phyloP scores from a whole-genome alignment of 1,140 invertebrate genomes.

The Musca vetustissima region DNA sequence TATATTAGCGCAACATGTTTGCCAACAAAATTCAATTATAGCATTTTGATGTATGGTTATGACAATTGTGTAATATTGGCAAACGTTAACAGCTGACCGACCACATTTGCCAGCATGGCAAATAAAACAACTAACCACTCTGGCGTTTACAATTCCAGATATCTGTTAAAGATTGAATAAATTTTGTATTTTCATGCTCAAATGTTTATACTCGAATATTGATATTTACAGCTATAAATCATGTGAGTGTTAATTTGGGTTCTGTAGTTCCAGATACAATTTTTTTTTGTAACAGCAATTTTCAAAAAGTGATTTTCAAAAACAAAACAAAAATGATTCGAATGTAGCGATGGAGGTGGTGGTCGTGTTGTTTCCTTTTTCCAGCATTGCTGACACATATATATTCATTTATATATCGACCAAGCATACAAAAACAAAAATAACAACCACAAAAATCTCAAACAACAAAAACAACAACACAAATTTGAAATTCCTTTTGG shows the following conservation, averaged over 20 bases:
- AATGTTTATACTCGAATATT: background rate
- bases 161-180: no score
- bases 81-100: background rate
- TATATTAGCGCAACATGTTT: constrained; percentile 12
- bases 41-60: constrained; percentile 22
- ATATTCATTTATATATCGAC: no score
- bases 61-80: constrained; percentile 21
- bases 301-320: no score
- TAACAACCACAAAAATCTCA: no score
- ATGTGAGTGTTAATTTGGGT: constrained; percentile 16
- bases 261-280: background rate
- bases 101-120: background rate
- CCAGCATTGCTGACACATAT: no score
- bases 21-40: constrained; percentile 22
- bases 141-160: no score
- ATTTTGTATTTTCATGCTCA: no score
- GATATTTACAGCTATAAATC: constrained; percentile 12
- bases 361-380: no score
- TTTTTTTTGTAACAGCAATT: no score
- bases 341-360: no score
- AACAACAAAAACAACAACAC: background rate
- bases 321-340: no score
- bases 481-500: constrained; percentile 10
- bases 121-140: background rate
- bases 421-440: no score